Evolutionary conservation across 2,888 invertebrate species (phyloP), one percentile per base, ranked within the genome.

Genomic region (Luffia ferchaultella): DNA sequence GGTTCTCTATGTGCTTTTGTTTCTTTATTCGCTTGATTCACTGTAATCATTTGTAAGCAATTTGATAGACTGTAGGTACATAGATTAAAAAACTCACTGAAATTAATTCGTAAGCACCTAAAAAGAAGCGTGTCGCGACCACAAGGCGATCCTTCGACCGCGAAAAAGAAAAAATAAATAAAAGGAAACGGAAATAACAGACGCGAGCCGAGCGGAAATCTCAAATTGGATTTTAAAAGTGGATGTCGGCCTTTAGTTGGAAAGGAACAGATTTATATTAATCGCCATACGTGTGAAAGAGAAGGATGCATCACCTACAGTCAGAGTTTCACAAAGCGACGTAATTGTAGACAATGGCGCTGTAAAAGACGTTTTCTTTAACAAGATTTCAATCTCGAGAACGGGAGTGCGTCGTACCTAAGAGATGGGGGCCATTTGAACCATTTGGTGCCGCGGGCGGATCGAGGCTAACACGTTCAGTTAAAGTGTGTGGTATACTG

Each of bases 361-460:
- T 82, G 82, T 77, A 80, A 82, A 82, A 82, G 82, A 82, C 82
- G 70, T 79, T 76, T 79, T 73, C 76, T 73, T 76, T 78, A 79
- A 71, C 76, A 79, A 79, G 82, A 82, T 80, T 76, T 70, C 73
- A 74, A 80, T 79, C 79, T 73, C 58, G 51, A 63, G 67, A 75
- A 17, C 5, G 45, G 18, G 18, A 12, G 18, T 2, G 2, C 17
- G 18, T 5, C 45, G 17, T 5, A 3, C 7, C 43, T 3, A n/a
- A n/a, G 43, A 3, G 43, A 3, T 5, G 17, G 43, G 43, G 43
- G 43, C 3, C 7, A 43, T 5, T n/a, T n/a, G 43, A n/a, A 43
- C 16, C n/a, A 30, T 30, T 7, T 30, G 30, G 30, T 30, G 3
- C 30, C 12, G 30, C 30, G 12, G 30, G 30, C 3, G 30, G n/a